A percentile compares a stretch with the other conserved stretches of the same genome.
phyloP scores from a whole-genome alignment of 2,797 vertebrate species.

The Gobio occitaniae region DNA sequence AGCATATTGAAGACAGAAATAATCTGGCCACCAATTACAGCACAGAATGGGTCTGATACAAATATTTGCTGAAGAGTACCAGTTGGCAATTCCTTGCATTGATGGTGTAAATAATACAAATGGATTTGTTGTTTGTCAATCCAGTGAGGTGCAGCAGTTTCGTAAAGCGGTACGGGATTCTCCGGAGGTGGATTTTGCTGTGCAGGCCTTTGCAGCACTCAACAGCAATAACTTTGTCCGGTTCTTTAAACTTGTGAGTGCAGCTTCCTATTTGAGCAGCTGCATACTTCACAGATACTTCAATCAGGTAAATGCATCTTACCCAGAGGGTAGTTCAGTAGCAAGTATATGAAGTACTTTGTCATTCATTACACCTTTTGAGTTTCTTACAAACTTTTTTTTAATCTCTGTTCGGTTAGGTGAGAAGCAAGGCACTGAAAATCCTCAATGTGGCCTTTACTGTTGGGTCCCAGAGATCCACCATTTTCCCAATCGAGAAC shows the following conservation, averaged over 20 bases:
- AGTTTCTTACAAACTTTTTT: background rate
- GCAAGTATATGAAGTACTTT: background rate
- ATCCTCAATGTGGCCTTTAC: constrained; percentile 90
- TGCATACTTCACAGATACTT: constrained; percentile 96
- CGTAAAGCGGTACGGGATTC: constrained; percentile 89
- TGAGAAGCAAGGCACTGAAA: constrained; percentile 87
- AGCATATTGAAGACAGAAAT: background rate
- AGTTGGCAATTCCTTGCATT: background rate
- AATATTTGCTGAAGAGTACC: background rate
- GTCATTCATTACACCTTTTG: background rate
- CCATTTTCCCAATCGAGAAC: constrained; percentile 87
- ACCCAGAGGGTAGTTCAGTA: background rate
- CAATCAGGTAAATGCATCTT: constrained; percentile 83
- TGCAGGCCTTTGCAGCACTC: constrained; percentile 90
- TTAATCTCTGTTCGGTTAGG: constrained; percentile 73
- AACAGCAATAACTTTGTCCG: constrained; percentile 97
- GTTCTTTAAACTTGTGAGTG: constrained; percentile 95
- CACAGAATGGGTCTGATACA: background rate
- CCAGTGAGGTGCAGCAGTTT: constrained; percentile 95
- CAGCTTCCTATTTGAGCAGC: constrained; percentile 88
- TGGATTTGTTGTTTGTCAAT: constrained; percentile 32
- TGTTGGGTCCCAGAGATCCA: constrained; percentile 84
- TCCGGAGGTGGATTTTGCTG: constrained; percentile 90
- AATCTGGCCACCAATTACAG: background rate
- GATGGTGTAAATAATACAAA: background rate